Evolutionary conservation across 2,113 vertebrate genomes (phyloP).

Genomic region (Bungarus multicinctus): DNA sequence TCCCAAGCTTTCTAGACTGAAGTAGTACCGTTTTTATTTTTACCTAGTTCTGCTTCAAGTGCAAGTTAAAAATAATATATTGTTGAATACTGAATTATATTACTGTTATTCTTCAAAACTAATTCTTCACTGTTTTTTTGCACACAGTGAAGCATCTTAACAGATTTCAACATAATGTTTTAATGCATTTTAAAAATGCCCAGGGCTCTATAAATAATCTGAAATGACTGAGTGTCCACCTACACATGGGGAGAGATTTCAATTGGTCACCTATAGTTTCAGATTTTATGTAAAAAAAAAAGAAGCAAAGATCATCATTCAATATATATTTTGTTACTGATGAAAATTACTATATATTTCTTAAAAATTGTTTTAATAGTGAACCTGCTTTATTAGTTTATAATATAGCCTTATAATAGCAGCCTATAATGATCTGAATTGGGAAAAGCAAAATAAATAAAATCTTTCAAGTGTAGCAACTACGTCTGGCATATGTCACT

Average conservation of each 20-base stretch:
- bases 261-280: background rate
- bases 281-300: background rate
- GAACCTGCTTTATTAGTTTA: background rate
- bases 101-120: background rate
- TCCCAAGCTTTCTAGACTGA: background rate
- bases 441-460: background rate
- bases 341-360: background rate
- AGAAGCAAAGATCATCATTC: background rate
- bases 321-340: background rate
- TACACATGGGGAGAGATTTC: background rate
- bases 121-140: background rate
- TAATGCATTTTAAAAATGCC: background rate
- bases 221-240: background rate
- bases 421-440: background rate
- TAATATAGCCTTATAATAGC: background rate
- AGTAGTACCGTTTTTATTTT: background rate
- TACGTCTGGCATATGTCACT: background rate
- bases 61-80: background rate
- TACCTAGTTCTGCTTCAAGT: background rate
- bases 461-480: conserved; percentile 6
- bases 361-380: background rate
- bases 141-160: background rate
- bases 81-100: background rate
- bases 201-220: background rate
- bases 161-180: background rate